Base-by-base conservation (phyloP, 2,888 invertebrate species). In the Drosophila atroscutellata region DNA sequence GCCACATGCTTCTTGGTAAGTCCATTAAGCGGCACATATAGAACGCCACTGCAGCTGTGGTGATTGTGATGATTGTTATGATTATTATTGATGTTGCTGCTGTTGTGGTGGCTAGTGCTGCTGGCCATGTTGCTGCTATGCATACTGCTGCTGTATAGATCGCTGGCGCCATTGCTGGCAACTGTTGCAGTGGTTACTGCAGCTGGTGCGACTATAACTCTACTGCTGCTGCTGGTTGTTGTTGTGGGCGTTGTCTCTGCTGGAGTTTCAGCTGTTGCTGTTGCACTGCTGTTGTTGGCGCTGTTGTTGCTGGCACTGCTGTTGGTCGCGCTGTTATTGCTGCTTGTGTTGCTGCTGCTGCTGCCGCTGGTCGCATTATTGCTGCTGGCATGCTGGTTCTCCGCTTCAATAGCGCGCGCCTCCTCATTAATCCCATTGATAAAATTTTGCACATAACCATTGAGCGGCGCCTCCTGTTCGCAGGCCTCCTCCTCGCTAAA, bases 361-460 rank as follows among this genome's bases (percentile, higher is more conserved):
- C 3, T 63, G 20, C 7, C 11, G 42, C 4, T 55, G 30, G 11
- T 59, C 18, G 3, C 51, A 61, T 5, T 51, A 32, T 11, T 49
- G 57, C n/a, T 39, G 42, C 32, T 39, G 36, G 30, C 15, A 45
- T 24, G 28, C 28, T 39, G 58, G 0, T 58, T 42, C 7, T 90
- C 85, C 18, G 73, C 52, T 61, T 91, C 91, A 54, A 74, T 78
- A 28, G 81, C 65, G 61, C 72, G 80, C 24, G 72, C 75, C 54
- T 93, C 93, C 20, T 93, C 93, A 54, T 80, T 86, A 39, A 92
- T 91, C 34, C 93, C 93, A 63, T 93, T 93, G 36, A 93, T 93
- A 42, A 93, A 93, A 52, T 91, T 92, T 63, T 91, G 89, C 32
- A 93, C 92, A 61, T 92, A 92, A 1, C 93, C 93, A 74, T 93